These are phyloP conservation scores for Drosophila tripunctata DNA, from an alignment of 2,888 invertebrate species.

Conservation along the genomic window DNA sequence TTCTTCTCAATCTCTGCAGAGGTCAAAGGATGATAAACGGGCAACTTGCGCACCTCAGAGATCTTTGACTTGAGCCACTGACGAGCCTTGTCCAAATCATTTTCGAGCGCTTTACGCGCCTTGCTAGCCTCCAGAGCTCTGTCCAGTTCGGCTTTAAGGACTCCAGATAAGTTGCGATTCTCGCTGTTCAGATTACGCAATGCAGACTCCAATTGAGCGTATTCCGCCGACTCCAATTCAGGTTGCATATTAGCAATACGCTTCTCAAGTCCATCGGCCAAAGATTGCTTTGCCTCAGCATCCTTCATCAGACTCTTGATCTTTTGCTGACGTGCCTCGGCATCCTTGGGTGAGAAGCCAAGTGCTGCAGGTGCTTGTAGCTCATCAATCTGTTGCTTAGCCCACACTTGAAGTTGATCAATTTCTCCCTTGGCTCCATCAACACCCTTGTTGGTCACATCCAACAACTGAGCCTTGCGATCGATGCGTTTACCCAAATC, in stretches of 20 bases:
- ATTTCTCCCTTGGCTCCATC: conserved; percentile 93
- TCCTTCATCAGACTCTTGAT: conserved; percentile 92
- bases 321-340: conserved; percentile 89
- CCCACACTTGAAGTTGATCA: conserved; percentile 91
- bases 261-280: conserved; percentile 92
- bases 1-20: conserved; percentile 93
- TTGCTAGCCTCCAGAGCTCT: conserved; percentile 89
- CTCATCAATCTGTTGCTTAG: conserved; percentile 89
- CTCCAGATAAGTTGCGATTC: conserved; percentile 89
- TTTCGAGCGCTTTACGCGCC: conserved; percentile 90
- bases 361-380: conserved; percentile 88
- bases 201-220: conserved; percentile 90
- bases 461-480: conserved; percentile 92
- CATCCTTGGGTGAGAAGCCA: conserved; percentile 91
- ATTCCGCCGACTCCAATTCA: conserved; percentile 93
- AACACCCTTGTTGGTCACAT: conserved; percentile 92
- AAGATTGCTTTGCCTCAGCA: conserved; percentile 92
- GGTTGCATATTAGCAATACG: conserved; percentile 92
- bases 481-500: conserved; percentile 93
- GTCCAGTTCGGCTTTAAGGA: conserved; percentile 90
- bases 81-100: conserved; percentile 90
- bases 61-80: conserved; percentile 92
- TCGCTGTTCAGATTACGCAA: conserved; percentile 90
- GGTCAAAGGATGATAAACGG: conserved; percentile 91
- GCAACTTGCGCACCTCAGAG: conserved; percentile 89